Evolutionary conservation across 1,140 invertebrate genomes (phyloP), one percentile per base, ranked within the genome.

Genomic region (Anoplolepis gracilipes): DNA sequence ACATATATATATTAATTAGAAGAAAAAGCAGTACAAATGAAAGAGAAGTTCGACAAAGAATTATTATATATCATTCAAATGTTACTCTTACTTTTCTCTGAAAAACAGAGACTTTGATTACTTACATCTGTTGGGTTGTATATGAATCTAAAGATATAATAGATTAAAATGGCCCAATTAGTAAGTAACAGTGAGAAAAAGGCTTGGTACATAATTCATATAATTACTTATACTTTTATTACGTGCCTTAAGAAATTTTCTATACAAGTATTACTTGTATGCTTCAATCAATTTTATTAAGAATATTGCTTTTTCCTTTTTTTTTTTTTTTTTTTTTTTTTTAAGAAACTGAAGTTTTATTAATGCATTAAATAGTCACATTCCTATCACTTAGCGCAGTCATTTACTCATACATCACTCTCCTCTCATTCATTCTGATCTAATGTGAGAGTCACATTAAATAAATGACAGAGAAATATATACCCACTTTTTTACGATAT

Each of bases 171-270:
- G 39, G 78, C 53, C 78, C 25, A 61, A 7, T 82, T 72, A 82
- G 36, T 22, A n/a, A 42, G 1, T 72, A 81, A 19, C 2, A 22
- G 33, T 16, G n/a, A 72, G 8, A 28, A 42, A 59, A 72, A 59
- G 55, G 70, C 67, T 82, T 59, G 28, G 19, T 82, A 59, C 25
- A 57, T 70, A 81, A 81, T 33, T 42, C n/a, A 46, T 53, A 59
- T 72, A 42, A 73, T 82, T 82, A 82, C 46, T 46, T 59, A 5
- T 59, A 82, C 19, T 70, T 82, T 61, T 82, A 72, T 82, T 82
- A 46, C 7, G 78, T 82, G 78, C 78, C 78, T 82, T 82, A 82
- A 82, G n/a, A 81, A 59, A 73, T 82, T 59, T 36, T 59, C 67
- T 72, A 46, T 33, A 59, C 30, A 70, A 25, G 25, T 70, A 70